Percentiles rank a stretch among this genome's conserved stretches.
These are phyloP conservation scores for Acrocephalus scirpaceus DNA, from an alignment of 2,797 vertebrate species.

Conservation along the genomic window DNA sequence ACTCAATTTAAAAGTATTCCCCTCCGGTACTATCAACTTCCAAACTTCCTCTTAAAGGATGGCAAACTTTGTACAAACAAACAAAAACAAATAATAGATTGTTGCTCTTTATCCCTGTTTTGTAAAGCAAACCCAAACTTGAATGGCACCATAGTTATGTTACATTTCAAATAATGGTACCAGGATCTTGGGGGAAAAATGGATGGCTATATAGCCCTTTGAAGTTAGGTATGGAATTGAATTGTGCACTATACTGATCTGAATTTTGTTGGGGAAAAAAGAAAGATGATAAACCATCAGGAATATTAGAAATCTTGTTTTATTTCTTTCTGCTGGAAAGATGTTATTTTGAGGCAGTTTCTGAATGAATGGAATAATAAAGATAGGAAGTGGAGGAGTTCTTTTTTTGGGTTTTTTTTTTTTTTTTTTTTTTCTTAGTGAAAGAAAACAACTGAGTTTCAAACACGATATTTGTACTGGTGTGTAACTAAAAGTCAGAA, in stretches of 20 bases:
- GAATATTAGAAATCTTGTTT: neutral
- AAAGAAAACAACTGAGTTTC: neutral
- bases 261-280: constrained; percentile 46
- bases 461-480: neutral
- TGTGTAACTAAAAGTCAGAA: constrained; percentile 1
- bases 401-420: fast-evolving
- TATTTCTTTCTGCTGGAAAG: neutral
- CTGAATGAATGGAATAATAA: constrained; percentile 27
- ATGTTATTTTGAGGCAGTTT: neutral
- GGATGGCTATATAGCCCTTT: neutral
- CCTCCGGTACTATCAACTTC: neutral
- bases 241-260: constrained; percentile 3
- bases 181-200: constrained; percentile 13
- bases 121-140: neutral
- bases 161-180: neutral
- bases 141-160: neutral
- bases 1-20: neutral
- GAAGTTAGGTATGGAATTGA: constrained; percentile 26
- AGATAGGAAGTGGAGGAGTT: neutral
- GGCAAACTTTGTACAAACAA: neutral
- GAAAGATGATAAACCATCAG: neutral
- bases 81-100: neutral
- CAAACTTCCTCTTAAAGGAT: neutral
- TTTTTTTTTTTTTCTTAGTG: neutral
- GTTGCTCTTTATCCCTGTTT: neutral